Percentiles rank a stretch among this genome's conserved stretches.
Evolutionary conservation across 2,113 vertebrate genomes (phyloP).

Genomic region (Tiliqua scincoides): DNA sequence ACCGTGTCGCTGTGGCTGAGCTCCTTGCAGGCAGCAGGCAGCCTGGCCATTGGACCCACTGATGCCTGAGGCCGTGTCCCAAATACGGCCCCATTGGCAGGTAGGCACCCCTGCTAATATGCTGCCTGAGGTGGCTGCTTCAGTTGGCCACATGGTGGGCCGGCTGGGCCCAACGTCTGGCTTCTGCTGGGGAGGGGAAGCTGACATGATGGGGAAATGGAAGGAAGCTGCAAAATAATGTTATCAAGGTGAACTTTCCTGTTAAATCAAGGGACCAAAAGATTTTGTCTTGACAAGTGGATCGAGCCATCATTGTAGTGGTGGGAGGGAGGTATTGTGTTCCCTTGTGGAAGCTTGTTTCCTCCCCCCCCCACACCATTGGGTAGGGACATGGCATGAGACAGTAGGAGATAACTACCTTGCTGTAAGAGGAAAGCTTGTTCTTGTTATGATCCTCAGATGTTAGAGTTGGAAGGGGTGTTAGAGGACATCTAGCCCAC

Average conservation of each 20-base stretch:
- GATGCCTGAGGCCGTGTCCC: not conserved
- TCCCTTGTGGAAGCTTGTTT: not conserved
- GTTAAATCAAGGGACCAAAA: not conserved
- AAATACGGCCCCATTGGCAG: no score
- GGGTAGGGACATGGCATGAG: no score
- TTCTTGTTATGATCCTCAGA: not conserved
- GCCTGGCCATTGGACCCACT: no score
- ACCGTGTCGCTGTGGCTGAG: constrained; percentile 56
- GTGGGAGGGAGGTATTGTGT: not conserved
- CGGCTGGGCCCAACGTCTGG: not conserved
- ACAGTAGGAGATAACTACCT: not conserved
- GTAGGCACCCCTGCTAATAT: no score
- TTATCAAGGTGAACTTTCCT: not conserved
- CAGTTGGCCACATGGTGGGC: not conserved
- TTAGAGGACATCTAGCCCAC: no score
- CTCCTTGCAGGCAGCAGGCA: not conserved
- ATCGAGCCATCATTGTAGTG: no score
- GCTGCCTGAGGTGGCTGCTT: no score
- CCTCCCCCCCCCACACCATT: not conserved
- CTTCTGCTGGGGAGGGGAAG: not conserved
- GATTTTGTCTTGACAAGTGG: not conserved
- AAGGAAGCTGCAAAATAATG: not conserved
- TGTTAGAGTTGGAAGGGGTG: no score
- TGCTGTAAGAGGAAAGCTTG: not conserved
- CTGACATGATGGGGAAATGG: not conserved